Evolutionary conservation across 1,140 invertebrate species (phyloP), one percentile per base, ranked within the genome.

Genomic region (Drosophila sp.): DNA sequence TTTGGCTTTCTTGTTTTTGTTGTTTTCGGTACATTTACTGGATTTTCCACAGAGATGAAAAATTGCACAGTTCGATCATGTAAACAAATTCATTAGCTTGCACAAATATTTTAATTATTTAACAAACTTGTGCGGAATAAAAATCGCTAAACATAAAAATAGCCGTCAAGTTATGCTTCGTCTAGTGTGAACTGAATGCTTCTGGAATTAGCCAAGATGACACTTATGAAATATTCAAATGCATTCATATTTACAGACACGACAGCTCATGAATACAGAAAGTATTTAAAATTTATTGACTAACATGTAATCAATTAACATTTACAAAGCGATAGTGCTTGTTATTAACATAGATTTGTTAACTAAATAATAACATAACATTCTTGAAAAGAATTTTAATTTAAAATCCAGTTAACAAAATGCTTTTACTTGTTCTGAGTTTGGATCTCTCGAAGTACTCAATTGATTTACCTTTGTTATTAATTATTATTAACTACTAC

Each of bases 51-150:
- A 7, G 53, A 62, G 69, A 53, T 87, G 83, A 87, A 87, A 89
- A 89, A 87, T 87, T 76, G 79, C 79, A 80, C 69, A 82, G 83
- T 58, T 81, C 79, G 76, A 89, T 83, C 83, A 78, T 87, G 82
- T 89, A 89, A 89, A 89, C 82, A 87, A 89, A 87, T 89, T 82
- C 83, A 87, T 87, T 87, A 83, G 73, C 61, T 45, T 66, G 76
- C 79, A 73, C 72, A 89, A 87, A 87, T 87, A 87, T 89, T 87
- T 89, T 83, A 87, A 87, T 89, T 83, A 83, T 87, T 87, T 89
- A 54, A 41, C 66, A 63, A 73, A 78, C 63, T 65, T 84, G 70
- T 53, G 14, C 18, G 43, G 32, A 56, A 21, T 1, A 53, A 70
- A 69, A 57, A 46, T 36, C 32, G 36, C 18, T 53, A n/a, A 7